Conservation (phyloP, 2,888 invertebrate genomes). For the Synanthedon vespiformis region DNA sequence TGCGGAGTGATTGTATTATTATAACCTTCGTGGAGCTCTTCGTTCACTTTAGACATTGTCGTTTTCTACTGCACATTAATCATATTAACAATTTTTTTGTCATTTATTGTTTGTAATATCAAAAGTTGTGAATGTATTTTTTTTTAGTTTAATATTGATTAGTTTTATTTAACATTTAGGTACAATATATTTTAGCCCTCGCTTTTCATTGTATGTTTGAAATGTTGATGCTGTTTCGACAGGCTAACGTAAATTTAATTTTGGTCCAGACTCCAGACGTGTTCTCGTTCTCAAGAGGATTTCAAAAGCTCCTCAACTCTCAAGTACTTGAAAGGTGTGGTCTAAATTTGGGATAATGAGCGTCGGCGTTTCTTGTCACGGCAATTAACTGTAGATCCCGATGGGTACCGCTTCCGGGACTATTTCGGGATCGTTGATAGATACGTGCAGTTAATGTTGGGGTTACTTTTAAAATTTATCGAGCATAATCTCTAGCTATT, state of each 20-base stretch:
- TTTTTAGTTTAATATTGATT: too few species aligned
- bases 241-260: not conserved
- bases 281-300: constrained; percentile 5
- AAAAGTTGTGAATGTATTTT: too few species aligned
- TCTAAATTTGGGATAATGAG: constrained; percentile 44
- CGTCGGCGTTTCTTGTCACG: constrained; percentile 35
- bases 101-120: too few species aligned
- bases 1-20: constrained; percentile 34
- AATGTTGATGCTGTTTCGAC: not conserved
- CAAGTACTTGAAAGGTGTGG: constrained; percentile 25
- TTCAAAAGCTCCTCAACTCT: constrained; percentile 2
- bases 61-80: not conserved
- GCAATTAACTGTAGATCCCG: constrained; percentile 35
- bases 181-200: too few species aligned
- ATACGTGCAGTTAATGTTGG: constrained; percentile 18
- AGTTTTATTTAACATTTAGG: too few species aligned
- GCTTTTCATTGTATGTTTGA: too few species aligned
- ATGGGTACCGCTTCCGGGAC: constrained; percentile 35
- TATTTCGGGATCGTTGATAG: constrained; percentile 41
- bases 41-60: constrained; percentile 5
- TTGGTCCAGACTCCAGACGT: not conserved
- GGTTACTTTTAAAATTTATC: not conserved
- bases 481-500: too few species aligned
- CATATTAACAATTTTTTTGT: too few species aligned
- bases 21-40: constrained; percentile 26